Conservation (phyloP, 2,888 invertebrate genomes). For the Polydrusus tereticollis region DNA sequence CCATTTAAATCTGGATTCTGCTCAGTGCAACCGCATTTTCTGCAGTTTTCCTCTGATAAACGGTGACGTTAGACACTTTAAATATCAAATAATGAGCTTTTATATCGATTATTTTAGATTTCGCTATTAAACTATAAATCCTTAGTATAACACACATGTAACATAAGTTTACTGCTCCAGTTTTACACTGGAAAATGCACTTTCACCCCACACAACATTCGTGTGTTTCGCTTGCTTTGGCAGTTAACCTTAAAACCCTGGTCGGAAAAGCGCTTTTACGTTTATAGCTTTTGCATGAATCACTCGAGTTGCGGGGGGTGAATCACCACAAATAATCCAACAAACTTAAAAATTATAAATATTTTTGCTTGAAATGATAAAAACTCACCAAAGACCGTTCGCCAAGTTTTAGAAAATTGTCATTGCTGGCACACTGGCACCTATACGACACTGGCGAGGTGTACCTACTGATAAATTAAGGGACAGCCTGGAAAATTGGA, state of each 20-base stretch:
- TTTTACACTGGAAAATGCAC: conserved; percentile 18
- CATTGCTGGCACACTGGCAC: conserved; percentile 64
- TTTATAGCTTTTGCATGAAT: conserved; percentile 20
- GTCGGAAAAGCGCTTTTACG: conserved; percentile 15
- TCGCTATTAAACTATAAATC: conserved; percentile 14
- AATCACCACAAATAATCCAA: conserved; percentile 9
- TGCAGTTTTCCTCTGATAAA: conserved; percentile 29
- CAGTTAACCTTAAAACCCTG: conserved; percentile 43
- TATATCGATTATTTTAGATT: conserved; percentile 19
- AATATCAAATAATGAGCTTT: conserved; percentile 5
- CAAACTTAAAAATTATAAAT: conserved; percentile 33
- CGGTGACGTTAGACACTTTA: neutral
- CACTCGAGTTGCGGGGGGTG: conserved; percentile 1
- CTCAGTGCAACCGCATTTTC: conserved; percentile 45
- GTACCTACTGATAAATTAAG: conserved; percentile 68
- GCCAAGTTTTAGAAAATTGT: conserved; percentile 66
- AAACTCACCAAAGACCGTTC: conserved; percentile 64
- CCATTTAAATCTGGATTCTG: conserved; percentile 49
- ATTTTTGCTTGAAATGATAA: conserved; percentile 27
- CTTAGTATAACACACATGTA: conserved; percentile 1
- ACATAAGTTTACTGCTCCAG: neutral
- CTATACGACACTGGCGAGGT: conserved; percentile 67
- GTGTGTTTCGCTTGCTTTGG: conserved; percentile 14
- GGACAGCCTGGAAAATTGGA: conserved; percentile 63
- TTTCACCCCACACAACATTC: conserved; percentile 27